Evolutionary conservation across 1,140 invertebrate species (phyloP).

Genomic region (Intoshia linei): DNA sequence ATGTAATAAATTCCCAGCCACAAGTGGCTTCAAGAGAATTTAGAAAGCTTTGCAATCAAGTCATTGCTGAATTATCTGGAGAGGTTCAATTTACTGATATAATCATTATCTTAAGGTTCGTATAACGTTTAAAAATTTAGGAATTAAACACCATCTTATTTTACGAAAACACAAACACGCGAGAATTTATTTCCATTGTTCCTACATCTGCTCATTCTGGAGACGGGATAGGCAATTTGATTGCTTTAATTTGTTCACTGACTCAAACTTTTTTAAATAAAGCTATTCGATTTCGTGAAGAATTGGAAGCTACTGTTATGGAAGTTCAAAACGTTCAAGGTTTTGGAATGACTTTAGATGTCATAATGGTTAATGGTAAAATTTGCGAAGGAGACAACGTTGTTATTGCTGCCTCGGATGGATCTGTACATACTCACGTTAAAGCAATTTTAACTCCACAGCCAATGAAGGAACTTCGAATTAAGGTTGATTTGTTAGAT

Average conservation of each 20-base stretch:
- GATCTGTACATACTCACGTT: slow-evolving; percentile 83
- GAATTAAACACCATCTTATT: slow-evolving; percentile 70
- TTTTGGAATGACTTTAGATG: slow-evolving; percentile 86
- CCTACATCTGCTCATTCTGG: slow-evolving; percentile 80
- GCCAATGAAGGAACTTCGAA: slow-evolving; percentile 74
- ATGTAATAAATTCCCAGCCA: slow-evolving; percentile 48
- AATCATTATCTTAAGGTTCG: not conserved
- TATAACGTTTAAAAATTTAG: slow-evolving; percentile 14
- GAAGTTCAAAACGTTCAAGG: slow-evolving; percentile 92
- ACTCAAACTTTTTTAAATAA: slow-evolving; percentile 63
- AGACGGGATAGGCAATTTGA: slow-evolving; percentile 88
- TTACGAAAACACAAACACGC: slow-evolving; percentile 68
- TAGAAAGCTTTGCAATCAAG: slow-evolving; percentile 48
- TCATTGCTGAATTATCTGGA: slow-evolving; percentile 66
- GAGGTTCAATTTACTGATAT: slow-evolving; percentile 29
- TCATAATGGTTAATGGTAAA: slow-evolving; percentile 77
- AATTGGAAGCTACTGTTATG: slow-evolving; percentile 74
- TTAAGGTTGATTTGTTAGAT: slow-evolving; percentile 35
- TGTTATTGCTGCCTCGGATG: slow-evolving; percentile 75
- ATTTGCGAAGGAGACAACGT: slow-evolving; percentile 65
- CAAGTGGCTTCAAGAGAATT: slow-evolving; percentile 65
- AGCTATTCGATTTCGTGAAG: slow-evolving; percentile 56
- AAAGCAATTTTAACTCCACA: slow-evolving; percentile 79
- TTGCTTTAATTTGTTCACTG: slow-evolving; percentile 58
- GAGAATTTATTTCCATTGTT: slow-evolving; percentile 65